Evolutionary conservation across 2,888 invertebrate species (phyloP).

Genomic region (Dicycla oo): DNA sequence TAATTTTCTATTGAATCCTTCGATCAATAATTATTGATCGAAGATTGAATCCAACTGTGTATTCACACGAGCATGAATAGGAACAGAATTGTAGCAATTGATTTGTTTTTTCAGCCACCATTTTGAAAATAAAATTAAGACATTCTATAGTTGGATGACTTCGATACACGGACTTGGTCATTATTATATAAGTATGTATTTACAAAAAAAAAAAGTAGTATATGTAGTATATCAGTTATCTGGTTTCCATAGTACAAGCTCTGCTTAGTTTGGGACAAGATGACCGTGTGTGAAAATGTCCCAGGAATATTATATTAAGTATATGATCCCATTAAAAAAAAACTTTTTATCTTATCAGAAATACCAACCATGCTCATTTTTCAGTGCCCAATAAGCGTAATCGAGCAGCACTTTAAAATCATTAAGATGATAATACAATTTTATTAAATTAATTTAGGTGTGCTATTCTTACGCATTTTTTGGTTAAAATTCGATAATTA

Average conservation of each 20-base stretch:
- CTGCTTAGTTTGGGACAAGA: too few relatives aligned
- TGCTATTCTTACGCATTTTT: not conserved
- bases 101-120: not conserved
- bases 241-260: too few relatives aligned
- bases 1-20: conserved; percentile 53
- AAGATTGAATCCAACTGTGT: conserved; percentile 33
- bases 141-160: conserved; percentile 4
- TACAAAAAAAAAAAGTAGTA: too few relatives aligned
- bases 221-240: too few relatives aligned
- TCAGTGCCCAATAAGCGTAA: not conserved
- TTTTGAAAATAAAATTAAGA: conserved; percentile 17
- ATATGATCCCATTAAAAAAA: not conserved
- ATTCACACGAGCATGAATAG: conserved; percentile 27
- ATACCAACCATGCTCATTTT: not conserved
- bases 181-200: not conserved
- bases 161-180: not conserved
- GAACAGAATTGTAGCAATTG: conserved; percentile 11
- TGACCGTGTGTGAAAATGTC: too few relatives aligned
- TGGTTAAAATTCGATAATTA: not conserved
- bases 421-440: too few relatives aligned
- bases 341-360: not conserved
- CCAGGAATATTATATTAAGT: too few relatives aligned
- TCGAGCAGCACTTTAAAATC: not conserved
- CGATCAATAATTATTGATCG: too few relatives aligned
- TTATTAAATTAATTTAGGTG: too few relatives aligned